Evolutionary conservation across 1,140 invertebrate genomes (phyloP).

Genomic region (Bombus impatiens): DNA sequence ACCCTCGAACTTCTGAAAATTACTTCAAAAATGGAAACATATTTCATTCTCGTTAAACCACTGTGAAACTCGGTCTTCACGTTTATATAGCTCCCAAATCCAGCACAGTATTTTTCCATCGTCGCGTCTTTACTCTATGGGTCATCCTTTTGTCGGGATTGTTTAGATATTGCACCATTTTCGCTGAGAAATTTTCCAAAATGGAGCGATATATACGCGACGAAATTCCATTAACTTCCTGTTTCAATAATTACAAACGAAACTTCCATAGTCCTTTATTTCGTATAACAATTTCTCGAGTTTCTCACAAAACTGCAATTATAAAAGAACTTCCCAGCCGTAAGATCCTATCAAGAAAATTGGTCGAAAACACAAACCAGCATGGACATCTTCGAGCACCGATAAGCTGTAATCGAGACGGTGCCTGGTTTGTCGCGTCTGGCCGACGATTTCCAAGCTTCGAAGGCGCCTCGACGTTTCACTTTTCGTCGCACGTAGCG

Average conservation of each 20-base stretch:
- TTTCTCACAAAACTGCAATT: background rate
- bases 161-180: background rate
- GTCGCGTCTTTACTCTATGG: background rate
- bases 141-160: background rate
- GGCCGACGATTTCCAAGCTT: background rate
- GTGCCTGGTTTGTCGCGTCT: background rate
- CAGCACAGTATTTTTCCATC: background rate
- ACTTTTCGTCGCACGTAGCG: constrained; percentile 39
- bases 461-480: constrained; percentile 5
- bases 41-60: background rate
- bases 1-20: background rate
- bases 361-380: background rate
- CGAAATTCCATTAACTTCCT: background rate
- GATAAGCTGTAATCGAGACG: background rate
- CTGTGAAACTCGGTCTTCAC: background rate
- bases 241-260: background rate
- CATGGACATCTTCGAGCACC: background rate
- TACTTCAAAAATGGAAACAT: background rate
- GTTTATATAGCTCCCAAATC: background rate
- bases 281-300: background rate
- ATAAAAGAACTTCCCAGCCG: fast-evolving
- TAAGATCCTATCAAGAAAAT: background rate
- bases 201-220: background rate
- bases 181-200: background rate
- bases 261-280: background rate